Conservation (phyloP, 1,140 invertebrate species). For the Myzus persicae region DNA sequence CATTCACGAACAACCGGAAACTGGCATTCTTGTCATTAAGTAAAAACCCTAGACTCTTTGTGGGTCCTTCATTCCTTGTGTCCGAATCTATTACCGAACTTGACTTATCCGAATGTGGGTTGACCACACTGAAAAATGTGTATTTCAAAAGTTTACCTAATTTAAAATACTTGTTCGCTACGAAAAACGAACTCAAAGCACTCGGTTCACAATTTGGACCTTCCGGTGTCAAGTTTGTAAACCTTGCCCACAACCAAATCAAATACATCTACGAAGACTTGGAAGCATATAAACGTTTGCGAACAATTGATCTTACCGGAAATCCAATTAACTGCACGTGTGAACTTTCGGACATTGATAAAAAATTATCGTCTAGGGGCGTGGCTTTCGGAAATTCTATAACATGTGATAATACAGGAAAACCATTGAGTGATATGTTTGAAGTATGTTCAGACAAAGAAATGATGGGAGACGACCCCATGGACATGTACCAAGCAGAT, state of each 20-base stretch:
- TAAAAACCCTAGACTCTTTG: not conserved
- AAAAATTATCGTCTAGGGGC: not conserved
- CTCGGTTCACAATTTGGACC: constrained; percentile 29
- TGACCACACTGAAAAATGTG: not conserved
- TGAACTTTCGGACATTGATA: constrained; percentile 19
- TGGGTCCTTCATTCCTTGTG: constrained; percentile 17
- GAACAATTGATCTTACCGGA: constrained; percentile 32
- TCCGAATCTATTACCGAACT: constrained; percentile 37
- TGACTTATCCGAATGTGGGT: not conserved
- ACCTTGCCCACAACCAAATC: constrained; percentile 17
- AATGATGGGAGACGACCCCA: constrained; percentile 23
- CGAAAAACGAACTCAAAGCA: not conserved
- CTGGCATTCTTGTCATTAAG: constrained; percentile 17
- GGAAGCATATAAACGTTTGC: constrained; percentile 30
- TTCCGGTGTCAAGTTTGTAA: constrained; percentile 2
- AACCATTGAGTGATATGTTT: not conserved
- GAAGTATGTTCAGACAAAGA: constrained; percentile 41
- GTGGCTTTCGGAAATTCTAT: constrained; percentile 28
- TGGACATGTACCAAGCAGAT: not conserved
- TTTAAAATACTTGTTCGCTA: constrained; percentile 31
- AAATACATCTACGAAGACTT: not conserved
- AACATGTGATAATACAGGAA: constrained; percentile 8
- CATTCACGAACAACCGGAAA: constrained; percentile 6
- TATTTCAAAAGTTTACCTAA: constrained; percentile 12
- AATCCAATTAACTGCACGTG: constrained; percentile 41